Evolutionary conservation across 1,140 invertebrate species (phyloP).

Genomic region (Nephila pilipes): DNA sequence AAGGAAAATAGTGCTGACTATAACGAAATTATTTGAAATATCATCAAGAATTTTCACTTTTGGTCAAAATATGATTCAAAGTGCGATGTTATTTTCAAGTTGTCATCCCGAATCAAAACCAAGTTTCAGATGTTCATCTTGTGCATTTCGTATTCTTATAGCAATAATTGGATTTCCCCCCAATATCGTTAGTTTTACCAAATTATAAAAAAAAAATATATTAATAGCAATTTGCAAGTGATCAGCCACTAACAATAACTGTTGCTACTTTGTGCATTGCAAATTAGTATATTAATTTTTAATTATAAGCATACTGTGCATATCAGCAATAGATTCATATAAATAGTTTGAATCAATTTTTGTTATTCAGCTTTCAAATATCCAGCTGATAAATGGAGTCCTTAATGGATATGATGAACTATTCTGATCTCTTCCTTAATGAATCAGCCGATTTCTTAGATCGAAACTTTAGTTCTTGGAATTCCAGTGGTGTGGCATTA

Average conservation of each 20-base stretch:
- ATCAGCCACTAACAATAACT: no score
- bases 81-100: no score
- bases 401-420: slow-evolving; percentile 16
- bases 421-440: background rate
- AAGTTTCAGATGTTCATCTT: no score
- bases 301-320: background rate
- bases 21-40: no score
- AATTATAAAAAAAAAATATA: background rate
- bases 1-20: no score
- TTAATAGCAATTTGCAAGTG: background rate
- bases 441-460: slow-evolving; percentile 43
- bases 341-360: no score
- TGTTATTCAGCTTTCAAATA: no score
- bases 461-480: slow-evolving; percentile 17
- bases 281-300: no score
- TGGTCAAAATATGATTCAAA: no score
- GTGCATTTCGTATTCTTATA: background rate
- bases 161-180: background rate
- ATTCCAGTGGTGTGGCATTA: background rate
- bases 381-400: background rate
- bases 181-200: background rate
- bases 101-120: no score
- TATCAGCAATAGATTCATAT: background rate
- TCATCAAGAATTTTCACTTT: no score
- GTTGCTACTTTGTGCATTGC: no score